phyloP scores from a whole-genome alignment of 2,797 vertebrate species.

The Muscicapa striata region DNA sequence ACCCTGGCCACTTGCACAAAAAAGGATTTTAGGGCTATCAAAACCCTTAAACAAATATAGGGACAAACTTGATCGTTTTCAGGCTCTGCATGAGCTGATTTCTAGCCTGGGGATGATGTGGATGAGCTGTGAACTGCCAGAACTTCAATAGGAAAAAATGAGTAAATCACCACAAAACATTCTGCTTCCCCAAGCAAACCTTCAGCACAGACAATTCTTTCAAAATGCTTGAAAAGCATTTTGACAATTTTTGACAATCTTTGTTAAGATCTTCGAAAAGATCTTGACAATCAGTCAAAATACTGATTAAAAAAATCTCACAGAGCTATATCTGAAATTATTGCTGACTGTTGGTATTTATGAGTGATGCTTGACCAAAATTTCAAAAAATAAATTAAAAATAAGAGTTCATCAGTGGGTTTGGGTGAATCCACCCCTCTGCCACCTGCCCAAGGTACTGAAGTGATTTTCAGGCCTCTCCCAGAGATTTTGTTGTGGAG shows the following conservation, averaged over 20 bases:
- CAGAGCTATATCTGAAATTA: not conserved
- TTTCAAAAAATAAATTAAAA: not conserved
- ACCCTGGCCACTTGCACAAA: not conserved
- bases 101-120: not conserved
- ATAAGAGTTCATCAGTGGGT: fast-evolving
- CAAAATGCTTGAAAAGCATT: not conserved
- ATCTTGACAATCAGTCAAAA: not conserved
- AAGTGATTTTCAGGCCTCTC: not conserved
- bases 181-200: not conserved
- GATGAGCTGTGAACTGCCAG: not conserved
- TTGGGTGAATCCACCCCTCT: not conserved
- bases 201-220: not conserved
- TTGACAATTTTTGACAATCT: too few species aligned
- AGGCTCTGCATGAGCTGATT: fast-evolving
- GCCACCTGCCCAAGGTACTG: not conserved
- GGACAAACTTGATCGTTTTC: not conserved
- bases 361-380: not conserved
- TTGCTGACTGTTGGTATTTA: not conserved
- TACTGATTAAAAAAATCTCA: not conserved
- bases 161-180: not conserved
- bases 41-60: not conserved
- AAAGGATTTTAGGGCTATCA: not conserved
- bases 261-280: too few species aligned
- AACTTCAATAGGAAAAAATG: fast-evolving
- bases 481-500: not conserved